Base-by-base conservation (phyloP, 2,797 vertebrate genomes). In the Peromyscus aztecus region DNA sequence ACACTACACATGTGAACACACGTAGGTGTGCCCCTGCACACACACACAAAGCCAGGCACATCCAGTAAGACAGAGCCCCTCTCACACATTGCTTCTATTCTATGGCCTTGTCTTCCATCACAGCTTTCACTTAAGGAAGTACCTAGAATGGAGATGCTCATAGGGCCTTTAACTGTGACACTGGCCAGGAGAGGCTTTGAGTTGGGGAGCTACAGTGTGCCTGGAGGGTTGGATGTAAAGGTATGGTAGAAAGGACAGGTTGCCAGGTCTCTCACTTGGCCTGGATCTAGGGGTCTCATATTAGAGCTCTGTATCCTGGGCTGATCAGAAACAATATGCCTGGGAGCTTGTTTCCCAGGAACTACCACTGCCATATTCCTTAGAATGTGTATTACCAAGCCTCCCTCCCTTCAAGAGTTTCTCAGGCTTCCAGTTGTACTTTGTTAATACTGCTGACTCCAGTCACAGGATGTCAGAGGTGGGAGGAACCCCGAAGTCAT, bases 81-180 rank as follows among this genome's bases (percentile, higher is more conserved):
- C 67, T 46, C 71, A 80, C n/a, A 95, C 77, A 92, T 75, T 31
- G 6, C 90, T 94, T 80, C 17, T 49, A 69, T 1, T 37, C 69
- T 57, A 34, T 92, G 80, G 46, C 16, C 31, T 21, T 49, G 37
- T 2, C 4, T 81, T 78, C 29, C 86, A 71, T 63, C 49, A 69
- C 87, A 43, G 7, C 82, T 94, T 82, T 90, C 88, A 82, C 94
- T 90, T 90, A 67, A 86, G 87, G 23, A 69, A 37, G 19, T 23
- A 11, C 91, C 11, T 57, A n/a, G 73, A 90, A 69, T 75, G 87
- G 77, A 97, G 89, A 89, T 84, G 40, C 65, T 81, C 80, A 89
- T 61, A 69, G 89, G 84, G 49, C 29, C 76, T 93, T 84, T 95
- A 83, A 95, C 43, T 94, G 84, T 93, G 88, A 92, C 92, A 85